Evolutionary conservation across 1,140 invertebrate species (phyloP).

Genomic region (Ruditapes philippinarum): DNA sequence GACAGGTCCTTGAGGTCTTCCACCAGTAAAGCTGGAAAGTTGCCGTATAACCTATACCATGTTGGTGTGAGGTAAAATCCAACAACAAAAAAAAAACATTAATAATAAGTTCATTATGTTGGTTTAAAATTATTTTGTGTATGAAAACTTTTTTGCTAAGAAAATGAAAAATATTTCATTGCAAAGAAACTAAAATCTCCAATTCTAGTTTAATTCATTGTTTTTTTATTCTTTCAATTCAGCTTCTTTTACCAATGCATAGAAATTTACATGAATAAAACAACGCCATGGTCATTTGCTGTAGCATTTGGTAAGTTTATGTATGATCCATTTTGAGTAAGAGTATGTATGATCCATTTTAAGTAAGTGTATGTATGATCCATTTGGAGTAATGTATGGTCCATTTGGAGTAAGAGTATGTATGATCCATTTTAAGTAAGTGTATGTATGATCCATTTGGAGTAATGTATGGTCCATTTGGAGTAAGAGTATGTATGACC

Average conservation of each 20-base stretch:
- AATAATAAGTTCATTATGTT: neutral
- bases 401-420: neutral
- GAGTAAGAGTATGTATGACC: neutral
- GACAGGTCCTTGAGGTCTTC: no score
- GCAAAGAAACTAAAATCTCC: neutral
- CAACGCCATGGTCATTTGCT: constrained; percentile 8
- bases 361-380: neutral
- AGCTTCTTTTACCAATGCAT: neutral
- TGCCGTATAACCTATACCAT: no score
- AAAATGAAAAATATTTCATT: no score
- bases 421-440: neutral
- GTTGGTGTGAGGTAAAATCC: neutral
- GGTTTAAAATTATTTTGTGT: neutral
- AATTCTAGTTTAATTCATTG: neutral
- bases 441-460: neutral
- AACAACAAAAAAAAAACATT: neutral
- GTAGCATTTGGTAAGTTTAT: neutral
- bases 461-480: neutral
- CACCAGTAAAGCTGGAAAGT: no score
- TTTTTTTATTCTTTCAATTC: neutral
- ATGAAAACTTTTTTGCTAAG: neutral
- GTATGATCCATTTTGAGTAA: neutral
- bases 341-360: neutral
- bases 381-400: neutral
- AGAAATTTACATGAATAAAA: constrained; percentile 27